A percentile compares a stretch with the other conserved stretches of the same genome.
These are phyloP conservation scores for Therioaphis trifolii DNA, from an alignment of 2,888 invertebrate species.

Conservation along the genomic window DNA sequence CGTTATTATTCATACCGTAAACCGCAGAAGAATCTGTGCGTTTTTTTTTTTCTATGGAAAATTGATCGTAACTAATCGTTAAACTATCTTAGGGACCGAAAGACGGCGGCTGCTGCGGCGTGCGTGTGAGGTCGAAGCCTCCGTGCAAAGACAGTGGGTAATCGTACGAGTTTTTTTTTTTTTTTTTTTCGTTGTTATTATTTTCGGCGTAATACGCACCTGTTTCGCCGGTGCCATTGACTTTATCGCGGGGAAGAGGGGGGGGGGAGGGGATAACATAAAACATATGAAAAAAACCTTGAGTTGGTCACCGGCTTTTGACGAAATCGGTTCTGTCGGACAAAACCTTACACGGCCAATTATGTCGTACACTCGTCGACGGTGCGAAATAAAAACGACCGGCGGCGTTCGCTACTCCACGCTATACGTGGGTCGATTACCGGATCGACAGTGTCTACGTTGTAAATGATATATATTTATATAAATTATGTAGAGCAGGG, in stretches of 20 bases:
- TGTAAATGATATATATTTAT: no score
- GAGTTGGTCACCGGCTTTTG: slow-evolving; percentile 53
- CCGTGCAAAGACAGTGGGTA: not conserved
- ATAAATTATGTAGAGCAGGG: no score
- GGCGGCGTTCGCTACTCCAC: not conserved
- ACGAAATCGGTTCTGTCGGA: slow-evolving; percentile 8
- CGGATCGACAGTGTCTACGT: not conserved
- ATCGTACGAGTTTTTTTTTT: slow-evolving; percentile 28
- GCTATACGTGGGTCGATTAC: slow-evolving; percentile 17
- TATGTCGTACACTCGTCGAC: not conserved
- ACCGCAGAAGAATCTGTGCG: not conserved
- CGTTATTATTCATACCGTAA: not conserved
- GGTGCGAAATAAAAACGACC: not conserved
- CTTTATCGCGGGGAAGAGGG: not conserved
- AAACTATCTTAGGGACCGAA: slow-evolving; percentile 42
- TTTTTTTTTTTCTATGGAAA: slow-evolving; percentile 21
- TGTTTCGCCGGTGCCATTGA: slow-evolving; percentile 28
- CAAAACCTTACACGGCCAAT: slow-evolving; percentile 3
- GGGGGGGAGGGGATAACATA: no score
- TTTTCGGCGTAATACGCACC: not conserved
- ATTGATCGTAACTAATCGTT: slow-evolving; percentile 60
- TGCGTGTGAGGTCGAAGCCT: slow-evolving; percentile 49
- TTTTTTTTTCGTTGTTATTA: not conserved
- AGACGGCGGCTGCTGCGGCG: not conserved
- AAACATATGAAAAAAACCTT: no score